A percentile compares a stretch with the other conserved stretches of the same genome.
These are phyloP conservation scores for Dendrocopos noguchii DNA, from an alignment of 2,113 vertebrate genomes.

Conservation along the genomic window DNA sequence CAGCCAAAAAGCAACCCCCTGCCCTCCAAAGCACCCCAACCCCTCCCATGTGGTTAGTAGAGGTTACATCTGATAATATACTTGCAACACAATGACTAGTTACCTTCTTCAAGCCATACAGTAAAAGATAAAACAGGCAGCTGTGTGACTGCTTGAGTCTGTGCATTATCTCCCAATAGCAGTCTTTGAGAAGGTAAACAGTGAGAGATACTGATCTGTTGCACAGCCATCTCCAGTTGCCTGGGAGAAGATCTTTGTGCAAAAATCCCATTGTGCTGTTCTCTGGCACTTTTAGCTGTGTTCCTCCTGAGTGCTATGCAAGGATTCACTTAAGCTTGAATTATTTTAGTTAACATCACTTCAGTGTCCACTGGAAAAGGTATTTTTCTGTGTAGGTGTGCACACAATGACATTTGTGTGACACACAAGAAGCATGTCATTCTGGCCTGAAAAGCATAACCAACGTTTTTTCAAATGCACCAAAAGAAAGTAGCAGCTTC, in stretches of 20 bases:
- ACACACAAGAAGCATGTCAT: background rate
- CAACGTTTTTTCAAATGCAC: background rate
- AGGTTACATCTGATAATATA: background rate
- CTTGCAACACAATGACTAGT: background rate
- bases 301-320: background rate
- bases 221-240: background rate
- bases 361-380: background rate
- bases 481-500: background rate
- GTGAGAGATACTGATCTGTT: background rate
- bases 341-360: background rate
- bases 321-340: background rate
- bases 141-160: background rate
- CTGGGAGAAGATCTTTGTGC: background rate
- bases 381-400: background rate
- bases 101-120: background rate
- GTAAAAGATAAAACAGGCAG: background rate
- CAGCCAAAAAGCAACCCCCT: background rate
- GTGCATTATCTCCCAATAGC: background rate
- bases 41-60: background rate
- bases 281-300: background rate
- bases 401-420: background rate
- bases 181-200: background rate
- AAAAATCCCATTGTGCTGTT: background rate
- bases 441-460: background rate
- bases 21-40: background rate